A percentile compares a stretch with the other conserved stretches of the same genome.
Conservation (phyloP, 2,797 vertebrate species). For the Amniataba percoides region DNA sequence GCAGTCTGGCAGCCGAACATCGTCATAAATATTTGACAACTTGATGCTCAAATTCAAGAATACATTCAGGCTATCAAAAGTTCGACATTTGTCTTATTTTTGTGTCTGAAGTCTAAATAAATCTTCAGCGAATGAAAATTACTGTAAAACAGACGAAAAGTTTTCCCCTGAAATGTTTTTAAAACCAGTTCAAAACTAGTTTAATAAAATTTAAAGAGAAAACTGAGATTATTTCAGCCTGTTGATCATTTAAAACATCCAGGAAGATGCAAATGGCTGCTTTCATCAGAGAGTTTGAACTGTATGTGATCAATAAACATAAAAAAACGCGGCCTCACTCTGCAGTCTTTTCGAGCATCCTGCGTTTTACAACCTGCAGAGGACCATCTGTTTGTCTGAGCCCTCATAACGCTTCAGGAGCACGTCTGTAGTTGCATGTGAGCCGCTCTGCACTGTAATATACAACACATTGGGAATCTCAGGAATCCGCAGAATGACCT, state of each 20-base stretch:
- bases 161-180: not conserved
- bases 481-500: constrained; percentile 54
- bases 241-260: constrained; percentile 16
- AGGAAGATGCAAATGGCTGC: constrained; percentile 1
- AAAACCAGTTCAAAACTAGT: not conserved
- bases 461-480: constrained; percentile 70
- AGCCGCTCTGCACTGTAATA: constrained; percentile 42
- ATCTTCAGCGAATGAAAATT: not conserved
- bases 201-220: too few relatives aligned
- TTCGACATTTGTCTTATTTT: not conserved
- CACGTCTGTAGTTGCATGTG: constrained; percentile 47
- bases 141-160: not conserved
- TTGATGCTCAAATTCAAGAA: not conserved
- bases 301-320: not conserved
- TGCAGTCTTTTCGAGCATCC: not conserved
- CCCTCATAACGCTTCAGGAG: constrained; percentile 26
- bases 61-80: not conserved
- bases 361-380: constrained; percentile 33
- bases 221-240: not conserved
- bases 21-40: not conserved
- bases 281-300: not conserved
- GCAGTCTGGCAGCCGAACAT: not conserved
- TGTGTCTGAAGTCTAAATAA: too few relatives aligned
- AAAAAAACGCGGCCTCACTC: not conserved
- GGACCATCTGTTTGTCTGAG: constrained; percentile 54